These are phyloP conservation scores for Homarus americanus DNA, from an alignment of 1,140 invertebrate genomes.

Conservation along the genomic window DNA sequence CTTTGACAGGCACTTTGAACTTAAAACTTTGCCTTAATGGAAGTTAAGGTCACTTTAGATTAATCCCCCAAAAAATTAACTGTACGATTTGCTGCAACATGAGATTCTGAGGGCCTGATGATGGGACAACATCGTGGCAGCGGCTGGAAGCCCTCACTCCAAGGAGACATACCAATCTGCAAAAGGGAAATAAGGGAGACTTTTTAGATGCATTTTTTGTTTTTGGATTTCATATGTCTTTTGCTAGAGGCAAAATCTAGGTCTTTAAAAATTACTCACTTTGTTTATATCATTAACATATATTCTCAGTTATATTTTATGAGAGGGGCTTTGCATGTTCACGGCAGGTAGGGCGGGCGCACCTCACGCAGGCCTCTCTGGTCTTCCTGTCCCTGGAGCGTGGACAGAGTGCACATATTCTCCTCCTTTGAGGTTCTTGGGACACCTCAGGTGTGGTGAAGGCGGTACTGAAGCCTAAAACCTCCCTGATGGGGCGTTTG, in stretches of 20 bases:
- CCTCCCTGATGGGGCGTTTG: not conserved
- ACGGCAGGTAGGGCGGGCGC: not conserved
- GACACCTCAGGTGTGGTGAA: too few relatives aligned
- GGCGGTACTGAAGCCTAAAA: not conserved
- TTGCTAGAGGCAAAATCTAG: not conserved
- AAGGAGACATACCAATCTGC: not conserved
- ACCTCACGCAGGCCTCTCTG: not conserved
- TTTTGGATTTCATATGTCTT: not conserved
- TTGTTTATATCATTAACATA: not conserved
- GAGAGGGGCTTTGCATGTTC: constrained; percentile 2
- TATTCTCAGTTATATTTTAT: not conserved
- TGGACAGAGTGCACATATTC: not conserved
- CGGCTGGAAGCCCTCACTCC: not conserved
- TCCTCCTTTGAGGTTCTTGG: not conserved
- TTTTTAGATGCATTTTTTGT: not conserved
- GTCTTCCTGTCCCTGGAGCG: constrained; percentile 2
- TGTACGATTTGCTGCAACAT: too few relatives aligned
- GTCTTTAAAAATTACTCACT: not conserved
- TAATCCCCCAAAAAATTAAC: too few relatives aligned
- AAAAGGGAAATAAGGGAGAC: not conserved
- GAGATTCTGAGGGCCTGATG: not conserved
- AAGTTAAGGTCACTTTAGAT: too few relatives aligned
- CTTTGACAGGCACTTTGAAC: too few relatives aligned
- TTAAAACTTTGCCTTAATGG: too few relatives aligned
- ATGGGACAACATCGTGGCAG: not conserved